Conservation (phyloP, 2,113 vertebrate species). For the Caretta caretta region DNA sequence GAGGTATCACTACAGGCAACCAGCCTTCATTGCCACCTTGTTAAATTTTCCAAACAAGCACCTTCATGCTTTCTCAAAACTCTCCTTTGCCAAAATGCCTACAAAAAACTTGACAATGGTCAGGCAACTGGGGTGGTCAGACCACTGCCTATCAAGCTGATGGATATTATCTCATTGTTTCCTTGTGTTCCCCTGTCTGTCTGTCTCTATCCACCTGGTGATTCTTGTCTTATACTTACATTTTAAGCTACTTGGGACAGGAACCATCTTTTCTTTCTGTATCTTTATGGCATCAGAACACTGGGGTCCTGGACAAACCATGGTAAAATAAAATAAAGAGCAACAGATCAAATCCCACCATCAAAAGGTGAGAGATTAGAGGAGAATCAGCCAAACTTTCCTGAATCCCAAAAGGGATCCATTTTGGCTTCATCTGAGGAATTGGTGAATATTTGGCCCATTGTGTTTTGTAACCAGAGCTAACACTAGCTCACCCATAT, state of each 20-base stretch:
- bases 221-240: slow-evolving; percentile 6
- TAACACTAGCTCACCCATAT: background rate
- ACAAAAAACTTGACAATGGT: background rate
- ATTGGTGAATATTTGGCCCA: background rate
- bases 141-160: background rate
- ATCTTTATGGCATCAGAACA: background rate
- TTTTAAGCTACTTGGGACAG: background rate
- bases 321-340: background rate
- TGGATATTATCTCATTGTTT: background rate
- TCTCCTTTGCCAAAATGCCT: background rate
- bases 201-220: background rate
- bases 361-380: background rate
- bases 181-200: background rate
- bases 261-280: slow-evolving; percentile 5
- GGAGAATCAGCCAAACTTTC: background rate
- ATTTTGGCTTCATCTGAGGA: background rate
- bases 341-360: background rate
- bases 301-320: background rate
- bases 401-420: background rate
- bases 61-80: slow-evolving; percentile 21
- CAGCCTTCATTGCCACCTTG: background rate
- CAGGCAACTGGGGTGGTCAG: background rate
- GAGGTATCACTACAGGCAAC: background rate
- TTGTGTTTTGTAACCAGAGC: background rate
- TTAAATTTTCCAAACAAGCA: slow-evolving; percentile 17